Evolutionary conservation across 2,888 invertebrate species (phyloP).

Genomic region (Cybosia mesomella): DNA sequence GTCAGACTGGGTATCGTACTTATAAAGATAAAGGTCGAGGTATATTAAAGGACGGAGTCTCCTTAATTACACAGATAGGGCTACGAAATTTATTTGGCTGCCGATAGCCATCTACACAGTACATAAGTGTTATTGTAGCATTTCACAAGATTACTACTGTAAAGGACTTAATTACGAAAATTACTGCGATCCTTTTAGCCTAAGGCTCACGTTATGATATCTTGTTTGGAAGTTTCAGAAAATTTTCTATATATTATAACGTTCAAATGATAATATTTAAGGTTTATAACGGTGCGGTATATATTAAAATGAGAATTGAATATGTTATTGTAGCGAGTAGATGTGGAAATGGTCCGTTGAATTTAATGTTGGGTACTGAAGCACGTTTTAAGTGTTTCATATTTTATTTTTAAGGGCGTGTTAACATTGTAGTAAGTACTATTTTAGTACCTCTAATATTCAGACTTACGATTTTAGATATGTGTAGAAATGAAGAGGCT

Average conservation of each 20-base stretch:
- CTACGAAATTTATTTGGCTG: slow-evolving; percentile 52
- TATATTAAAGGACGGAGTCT: slow-evolving; percentile 54
- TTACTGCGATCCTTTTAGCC: slow-evolving; percentile 52
- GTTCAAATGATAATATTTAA: slow-evolving; percentile 43
- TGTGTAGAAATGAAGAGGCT: too few species aligned
- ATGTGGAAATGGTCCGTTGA: slow-evolving; percentile 26
- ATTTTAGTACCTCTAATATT: slow-evolving; percentile 18
- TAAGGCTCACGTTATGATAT: slow-evolving; percentile 30
- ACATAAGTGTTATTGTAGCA: slow-evolving; percentile 56
- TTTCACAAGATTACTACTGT: slow-evolving; percentile 52
- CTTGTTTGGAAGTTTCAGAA: slow-evolving; percentile 35
- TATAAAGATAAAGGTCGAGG: slow-evolving; percentile 50
- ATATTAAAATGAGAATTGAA: slow-evolving; percentile 44
- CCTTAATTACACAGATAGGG: slow-evolving; percentile 57
- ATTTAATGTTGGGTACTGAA: slow-evolving; percentile 32
- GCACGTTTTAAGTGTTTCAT: slow-evolving; percentile 23
- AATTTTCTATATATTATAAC: slow-evolving; percentile 35
- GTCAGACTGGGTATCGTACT: slow-evolving; percentile 33
- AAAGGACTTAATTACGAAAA: slow-evolving; percentile 54
- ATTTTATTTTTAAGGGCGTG: slow-evolving; percentile 30
- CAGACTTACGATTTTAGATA: neutral
- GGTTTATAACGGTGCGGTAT: slow-evolving; percentile 33
- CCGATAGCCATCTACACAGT: slow-evolving; percentile 45
- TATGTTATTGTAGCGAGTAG: slow-evolving; percentile 20
- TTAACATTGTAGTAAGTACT: slow-evolving; percentile 25